A percentile compares a stretch with the other conserved stretches of the same genome.
Evolutionary conservation across 1,140 invertebrate genomes (phyloP).

Genomic region (Rhagoletis zephyria): DNA sequence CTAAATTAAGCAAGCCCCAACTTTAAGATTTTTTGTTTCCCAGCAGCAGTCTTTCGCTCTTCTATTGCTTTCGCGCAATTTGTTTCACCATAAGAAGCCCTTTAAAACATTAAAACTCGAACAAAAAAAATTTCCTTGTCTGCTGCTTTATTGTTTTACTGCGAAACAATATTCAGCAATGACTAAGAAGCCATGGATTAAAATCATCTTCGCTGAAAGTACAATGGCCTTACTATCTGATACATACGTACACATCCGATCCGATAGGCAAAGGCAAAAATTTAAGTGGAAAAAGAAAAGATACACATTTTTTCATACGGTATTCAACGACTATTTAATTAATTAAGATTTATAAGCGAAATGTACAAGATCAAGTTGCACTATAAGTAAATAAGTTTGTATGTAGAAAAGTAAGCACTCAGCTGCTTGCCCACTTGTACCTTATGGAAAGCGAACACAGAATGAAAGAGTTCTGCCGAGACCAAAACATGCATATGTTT

Average conservation of each 20-base stretch:
- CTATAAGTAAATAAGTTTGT: too few species aligned
- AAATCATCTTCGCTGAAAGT: neutral
- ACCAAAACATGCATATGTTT: too few species aligned
- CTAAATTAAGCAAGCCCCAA: too few species aligned
- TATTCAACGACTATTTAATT: constrained; percentile 1
- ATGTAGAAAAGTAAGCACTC: too few species aligned
- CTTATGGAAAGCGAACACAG: too few species aligned
- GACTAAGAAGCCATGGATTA: neutral
- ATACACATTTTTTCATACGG: neutral
- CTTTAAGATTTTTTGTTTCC: too few species aligned
- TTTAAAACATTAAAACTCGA: neutral
- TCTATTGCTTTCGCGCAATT: neutral
- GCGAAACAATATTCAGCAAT: neutral
- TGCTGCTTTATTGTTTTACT: neutral
- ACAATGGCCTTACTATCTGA: neutral
- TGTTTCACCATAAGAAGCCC: neutral
- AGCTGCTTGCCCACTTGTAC: too few species aligned
- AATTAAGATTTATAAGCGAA: constrained; percentile 41
- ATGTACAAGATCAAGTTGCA: neutral
- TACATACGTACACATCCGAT: neutral
- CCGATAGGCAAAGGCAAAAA: neutral
- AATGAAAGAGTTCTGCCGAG: too few species aligned
- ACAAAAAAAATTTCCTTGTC: neutral
- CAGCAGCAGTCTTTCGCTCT: too few species aligned
- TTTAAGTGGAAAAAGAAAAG: neutral